Evolutionary conservation across 2,888 invertebrate genomes (phyloP), one percentile per base, ranked within the genome.

Genomic region (Acrobasis suavella): DNA sequence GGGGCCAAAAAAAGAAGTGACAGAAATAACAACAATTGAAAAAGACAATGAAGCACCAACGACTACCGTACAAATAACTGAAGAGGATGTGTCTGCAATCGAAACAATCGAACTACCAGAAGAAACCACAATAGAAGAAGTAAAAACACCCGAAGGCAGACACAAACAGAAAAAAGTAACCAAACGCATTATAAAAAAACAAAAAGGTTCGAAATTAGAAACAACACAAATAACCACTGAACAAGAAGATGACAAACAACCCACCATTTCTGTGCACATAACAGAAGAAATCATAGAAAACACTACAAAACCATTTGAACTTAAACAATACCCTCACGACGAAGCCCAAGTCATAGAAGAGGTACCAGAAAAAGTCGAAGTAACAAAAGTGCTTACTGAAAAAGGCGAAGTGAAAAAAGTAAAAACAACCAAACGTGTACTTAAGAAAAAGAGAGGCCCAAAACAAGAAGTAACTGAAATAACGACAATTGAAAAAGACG

Each of bases 361-460:
- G 60, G 56, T n/a, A 5, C 69, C 73, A 0, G 75, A 77, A 65
- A 65, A 71, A 8, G 70, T 74, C n/a, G n/a, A n/a, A n/a, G n/a
- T n/a, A n/a, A n/a, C n/a, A n/a, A n/a, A n/a, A n/a, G n/a, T n/a
- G n/a, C n/a, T n/a, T n/a, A n/a, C 75, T 0, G 69, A 76, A 16
- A 69, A 65, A 0, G 73, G 75, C 0, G 74, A 75, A 0, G 42
- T 70, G 0, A 67, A 74, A 49, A 69, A 69, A 0, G 63, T 76
- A 0, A 78, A 74, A 52, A 75, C 72, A 0, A 72, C 72, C 0
- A 80, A 75, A 82, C 62, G 62, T 22, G 70, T 77, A 72, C 15
- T 77, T 72, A 93, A 88, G 69, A 89, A 80, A 81, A 64, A 77
- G 82, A 67, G 67, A 69, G 66, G 81, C 83, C 50, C 76, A 79